Conservation (phyloP, 2,797 vertebrate species). For the Argentina silus region DNA sequence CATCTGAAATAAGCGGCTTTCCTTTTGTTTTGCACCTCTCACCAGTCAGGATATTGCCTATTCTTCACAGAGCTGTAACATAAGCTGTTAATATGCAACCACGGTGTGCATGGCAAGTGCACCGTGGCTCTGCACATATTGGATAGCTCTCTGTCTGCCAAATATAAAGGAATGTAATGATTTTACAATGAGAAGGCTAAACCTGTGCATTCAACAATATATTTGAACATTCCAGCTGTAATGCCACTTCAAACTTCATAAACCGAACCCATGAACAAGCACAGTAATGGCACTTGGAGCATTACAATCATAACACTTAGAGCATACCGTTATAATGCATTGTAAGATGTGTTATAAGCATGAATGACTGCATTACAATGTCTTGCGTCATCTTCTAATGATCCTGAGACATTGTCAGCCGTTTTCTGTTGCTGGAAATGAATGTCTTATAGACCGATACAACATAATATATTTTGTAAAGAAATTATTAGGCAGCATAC, state of each 20-base stretch:
- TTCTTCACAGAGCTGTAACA: conserved; percentile 48
- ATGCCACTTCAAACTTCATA: background rate
- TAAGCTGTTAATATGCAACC: conserved; percentile 58
- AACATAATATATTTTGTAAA: no score
- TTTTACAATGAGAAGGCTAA: background rate
- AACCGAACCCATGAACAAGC: background rate
- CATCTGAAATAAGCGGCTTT: conserved; percentile 55
- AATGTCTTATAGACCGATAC: no score
- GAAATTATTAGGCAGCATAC: no score
- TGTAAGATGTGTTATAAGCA: no score
- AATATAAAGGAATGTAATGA: conserved; percentile 23
- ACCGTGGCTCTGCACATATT: conserved; percentile 19
- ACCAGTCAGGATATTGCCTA: conserved; percentile 42
- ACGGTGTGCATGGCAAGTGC: conserved; percentile 25
- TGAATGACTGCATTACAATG: no score
- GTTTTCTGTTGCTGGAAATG: no score
- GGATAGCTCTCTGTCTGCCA: conserved; percentile 20
- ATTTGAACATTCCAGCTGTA: background rate
- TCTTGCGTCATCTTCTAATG: no score
- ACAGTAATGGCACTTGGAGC: no score
- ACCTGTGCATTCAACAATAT: background rate
- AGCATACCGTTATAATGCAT: no score
- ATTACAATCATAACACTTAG: no score
- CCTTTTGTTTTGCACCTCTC: conserved; percentile 53
- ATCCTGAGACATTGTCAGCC: no score